Evolutionary conservation across 2,888 invertebrate species (phyloP).

Genomic region (Drosophila picticornis): DNA sequence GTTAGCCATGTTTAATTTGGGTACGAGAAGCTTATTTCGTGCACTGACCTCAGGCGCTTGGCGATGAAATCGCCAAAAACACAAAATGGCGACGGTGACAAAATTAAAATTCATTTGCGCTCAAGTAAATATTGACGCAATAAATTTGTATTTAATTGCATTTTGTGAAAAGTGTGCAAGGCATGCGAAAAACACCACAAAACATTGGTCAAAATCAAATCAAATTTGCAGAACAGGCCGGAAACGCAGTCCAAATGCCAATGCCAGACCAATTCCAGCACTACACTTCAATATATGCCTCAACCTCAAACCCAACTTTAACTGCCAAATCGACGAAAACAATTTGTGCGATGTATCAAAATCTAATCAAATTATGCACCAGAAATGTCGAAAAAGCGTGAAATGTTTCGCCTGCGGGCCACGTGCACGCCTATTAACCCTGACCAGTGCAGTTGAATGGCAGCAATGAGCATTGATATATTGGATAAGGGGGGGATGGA

Average conservation of each 20-base stretch:
- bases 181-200: slow-evolving; percentile 55
- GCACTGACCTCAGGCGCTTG: slow-evolving; percentile 62
- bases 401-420: slow-evolving; percentile 68
- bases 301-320: slow-evolving; percentile 7
- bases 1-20: slow-evolving; percentile 11
- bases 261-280: slow-evolving; percentile 27
- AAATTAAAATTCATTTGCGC: slow-evolving; percentile 80
- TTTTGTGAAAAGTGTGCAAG: slow-evolving; percentile 50
- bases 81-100: slow-evolving; percentile 49
- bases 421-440: slow-evolving; percentile 57
- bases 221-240: slow-evolving; percentile 58
- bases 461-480: slow-evolving; percentile 7
- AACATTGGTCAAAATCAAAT: slow-evolving; percentile 71
- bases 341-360: slow-evolving; percentile 70
- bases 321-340: slow-evolving; percentile 60
- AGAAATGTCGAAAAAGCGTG: slow-evolving; percentile 78
- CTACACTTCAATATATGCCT: slow-evolving; percentile 10
- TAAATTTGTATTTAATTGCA: slow-evolving; percentile 80
- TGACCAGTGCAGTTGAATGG: slow-evolving; percentile 8
- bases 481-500: slow-evolving; percentile 10
- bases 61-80: slow-evolving; percentile 34
- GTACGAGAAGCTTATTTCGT: neutral
- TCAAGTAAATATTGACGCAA: slow-evolving; percentile 81
- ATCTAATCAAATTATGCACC: slow-evolving; percentile 79
- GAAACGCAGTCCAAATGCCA: slow-evolving; percentile 42